Conservation (phyloP, 2,113 vertebrate species). For the Stercorarius parasiticus region DNA sequence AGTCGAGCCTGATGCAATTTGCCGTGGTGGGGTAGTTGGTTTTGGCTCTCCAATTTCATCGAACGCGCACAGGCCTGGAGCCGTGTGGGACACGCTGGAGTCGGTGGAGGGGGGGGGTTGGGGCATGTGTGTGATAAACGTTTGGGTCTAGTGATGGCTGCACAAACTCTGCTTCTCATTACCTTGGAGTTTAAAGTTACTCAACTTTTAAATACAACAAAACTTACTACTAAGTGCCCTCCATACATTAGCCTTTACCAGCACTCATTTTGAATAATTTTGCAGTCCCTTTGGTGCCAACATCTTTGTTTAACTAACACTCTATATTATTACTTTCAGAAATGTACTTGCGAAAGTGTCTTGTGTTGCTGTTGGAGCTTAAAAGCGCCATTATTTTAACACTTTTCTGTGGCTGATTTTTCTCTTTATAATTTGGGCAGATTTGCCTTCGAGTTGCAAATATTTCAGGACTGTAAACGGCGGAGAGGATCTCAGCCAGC, state of each 20-base stretch:
- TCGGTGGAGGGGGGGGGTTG: background rate
- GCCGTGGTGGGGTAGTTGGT: background rate
- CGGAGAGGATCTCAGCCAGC: background rate
- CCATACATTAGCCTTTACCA: conserved; percentile 53
- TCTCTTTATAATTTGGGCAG: conserved; percentile 45
- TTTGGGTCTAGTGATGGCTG: background rate
- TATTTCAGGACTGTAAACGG: conserved; percentile 37
- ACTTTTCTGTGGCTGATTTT: conserved; percentile 61
- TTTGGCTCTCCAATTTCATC: background rate
- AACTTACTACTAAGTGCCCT: conserved; percentile 18
- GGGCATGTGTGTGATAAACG: accelerated
- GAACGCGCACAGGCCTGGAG: background rate
- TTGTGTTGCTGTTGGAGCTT: conserved; percentile 68
- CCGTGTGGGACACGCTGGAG: accelerated
- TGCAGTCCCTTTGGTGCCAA: conserved; percentile 65
- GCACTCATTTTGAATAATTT: conserved; percentile 65
- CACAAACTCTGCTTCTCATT: background rate
- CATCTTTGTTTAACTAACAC: conserved; percentile 78
- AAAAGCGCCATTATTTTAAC: conserved; percentile 75
- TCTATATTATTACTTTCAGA: conserved; percentile 72
- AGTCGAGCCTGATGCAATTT: background rate
- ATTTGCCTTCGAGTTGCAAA: conserved; percentile 34
- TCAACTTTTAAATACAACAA: conserved; percentile 17
- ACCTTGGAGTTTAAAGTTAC: background rate
- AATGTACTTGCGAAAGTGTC: conserved; percentile 78